Conservation (phyloP, 2,797 vertebrate genomes). For the Euthynnus affinis region DNA sequence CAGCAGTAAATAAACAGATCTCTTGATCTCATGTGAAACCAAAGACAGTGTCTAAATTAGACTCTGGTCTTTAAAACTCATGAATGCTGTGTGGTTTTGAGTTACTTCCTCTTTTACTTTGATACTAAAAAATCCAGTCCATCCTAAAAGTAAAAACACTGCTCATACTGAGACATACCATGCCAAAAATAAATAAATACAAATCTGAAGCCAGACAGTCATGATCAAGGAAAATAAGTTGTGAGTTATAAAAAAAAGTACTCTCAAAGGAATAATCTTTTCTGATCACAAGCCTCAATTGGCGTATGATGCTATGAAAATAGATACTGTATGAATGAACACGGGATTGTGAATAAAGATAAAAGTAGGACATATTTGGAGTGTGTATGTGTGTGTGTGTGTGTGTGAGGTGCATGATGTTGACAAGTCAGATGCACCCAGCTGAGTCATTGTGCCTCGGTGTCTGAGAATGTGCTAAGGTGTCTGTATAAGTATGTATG, state of each 20-base stretch:
- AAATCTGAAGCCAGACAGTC: background rate
- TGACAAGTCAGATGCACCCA: conserved; percentile 6
- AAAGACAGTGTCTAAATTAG: background rate
- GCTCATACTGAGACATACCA: background rate
- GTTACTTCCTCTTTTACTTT: conserved; percentile 16
- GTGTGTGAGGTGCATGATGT: background rate
- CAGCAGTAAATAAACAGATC: background rate
- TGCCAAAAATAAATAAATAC: background rate
- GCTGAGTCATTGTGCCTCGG: conserved; percentile 29
- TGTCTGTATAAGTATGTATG: background rate
- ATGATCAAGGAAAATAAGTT: conserved; percentile 6
- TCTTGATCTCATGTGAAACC: background rate
- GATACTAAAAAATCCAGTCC: background rate
- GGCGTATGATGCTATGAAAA: conserved; percentile 13
- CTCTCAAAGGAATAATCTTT: background rate
- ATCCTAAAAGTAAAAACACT: background rate
- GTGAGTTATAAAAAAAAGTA: background rate
- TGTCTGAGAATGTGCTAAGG: conserved; percentile 1
- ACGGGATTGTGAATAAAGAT: background rate
- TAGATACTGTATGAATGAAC: background rate
- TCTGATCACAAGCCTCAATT: conserved; percentile 15
- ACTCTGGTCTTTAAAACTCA: background rate
- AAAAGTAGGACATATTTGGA: background rate
- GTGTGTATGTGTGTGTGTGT: background rate
- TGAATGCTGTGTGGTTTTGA: background rate